Percentiles rank a stretch among this genome's conserved stretches.
Conservation (phyloP, 1,140 invertebrate genomes). For the Chymomyza costata region DNA sequence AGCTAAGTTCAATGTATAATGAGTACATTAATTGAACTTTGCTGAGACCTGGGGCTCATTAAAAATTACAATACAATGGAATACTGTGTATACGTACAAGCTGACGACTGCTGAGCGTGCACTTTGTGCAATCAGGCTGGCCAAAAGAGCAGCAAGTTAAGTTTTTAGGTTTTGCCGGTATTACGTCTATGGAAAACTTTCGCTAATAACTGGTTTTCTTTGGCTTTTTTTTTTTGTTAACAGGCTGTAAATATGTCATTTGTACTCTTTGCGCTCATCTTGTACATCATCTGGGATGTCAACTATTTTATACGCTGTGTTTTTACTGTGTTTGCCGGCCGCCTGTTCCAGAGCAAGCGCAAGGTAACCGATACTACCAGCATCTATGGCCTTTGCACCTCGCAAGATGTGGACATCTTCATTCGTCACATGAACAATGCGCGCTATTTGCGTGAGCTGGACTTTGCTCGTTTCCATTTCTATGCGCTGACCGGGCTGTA, state of each 20-base stretch:
- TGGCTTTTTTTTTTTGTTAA: constrained; percentile 3
- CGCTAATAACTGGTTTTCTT: constrained; percentile 30
- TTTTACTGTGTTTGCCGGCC: constrained; percentile 80
- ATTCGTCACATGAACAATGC: constrained; percentile 91
- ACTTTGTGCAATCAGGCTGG: too few species aligned
- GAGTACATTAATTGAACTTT: too few species aligned
- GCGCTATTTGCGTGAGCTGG: constrained; percentile 86
- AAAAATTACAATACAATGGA: too few species aligned
- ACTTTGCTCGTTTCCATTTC: constrained; percentile 88
- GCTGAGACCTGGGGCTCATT: too few species aligned
- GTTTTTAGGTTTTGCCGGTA: too few species aligned
- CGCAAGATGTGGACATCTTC: constrained; percentile 87
- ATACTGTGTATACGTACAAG: too few species aligned
- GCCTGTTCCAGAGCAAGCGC: constrained; percentile 81
- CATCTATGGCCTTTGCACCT: constrained; percentile 86
- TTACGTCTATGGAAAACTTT: constrained; percentile 40
- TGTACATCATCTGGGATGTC: constrained; percentile 85
- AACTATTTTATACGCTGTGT: constrained; percentile 84
- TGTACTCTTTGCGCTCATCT: constrained; percentile 77
- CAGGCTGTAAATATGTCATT: constrained; percentile 45
- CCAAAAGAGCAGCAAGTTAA: neutral
- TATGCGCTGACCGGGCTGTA: constrained; percentile 84
- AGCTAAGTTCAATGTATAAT: too few species aligned
- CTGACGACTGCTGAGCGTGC: too few species aligned
- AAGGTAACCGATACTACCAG: constrained; percentile 82